Evolutionary conservation across 2,113 vertebrate genomes (phyloP), one percentile per base, ranked within the genome.

Genomic region (Trogon melanurus): DNA sequence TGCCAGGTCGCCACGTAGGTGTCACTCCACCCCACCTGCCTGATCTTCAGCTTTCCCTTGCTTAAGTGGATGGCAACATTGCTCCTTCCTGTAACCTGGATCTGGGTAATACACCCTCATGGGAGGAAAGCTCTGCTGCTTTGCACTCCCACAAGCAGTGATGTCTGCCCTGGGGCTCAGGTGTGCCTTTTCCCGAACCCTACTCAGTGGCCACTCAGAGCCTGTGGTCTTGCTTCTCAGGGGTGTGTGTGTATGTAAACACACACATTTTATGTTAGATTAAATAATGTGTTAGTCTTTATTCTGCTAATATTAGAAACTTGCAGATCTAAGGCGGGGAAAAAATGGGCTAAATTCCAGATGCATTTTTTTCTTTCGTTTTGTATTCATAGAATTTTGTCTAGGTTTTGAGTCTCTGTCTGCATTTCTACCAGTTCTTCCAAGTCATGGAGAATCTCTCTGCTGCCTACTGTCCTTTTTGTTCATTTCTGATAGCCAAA

Each of bases 201-300:
- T 19, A 5, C 5, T 45, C 10, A 5, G 5, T 23, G 15, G 53
- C 16, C 29, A 6, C 22, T 36, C 16, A 19, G 29, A 21, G 19
- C 8, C 50, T 38, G 18, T 6, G 16, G 13, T 62, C 27, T 86
- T 4, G 0, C 16, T 66, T 73, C 58, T 82, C 71, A 36, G 65
- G 76, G 41, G 12, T 0, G 0, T 7, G 50, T 2, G 2, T 1
- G 1, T 23, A 8, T 6, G 16, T 23, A 26, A 17, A 57, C 16
- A 27, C 15, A 45, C 11, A n/a, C 5, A 15, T 72, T 92, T 83
- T 16, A 65, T 26, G 27, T 25, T 11, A 62, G 8, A 54, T 61
- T 50, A 67, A 84, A 30, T 2, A 23, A 6, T 9, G 17, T 3
- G 3, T 25, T 47, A 16, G 5, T 3, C 82, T 71, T 73, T 41